Evolutionary conservation across 2,888 invertebrate species (phyloP).

Genomic region (Perithous albicinctus): DNA sequence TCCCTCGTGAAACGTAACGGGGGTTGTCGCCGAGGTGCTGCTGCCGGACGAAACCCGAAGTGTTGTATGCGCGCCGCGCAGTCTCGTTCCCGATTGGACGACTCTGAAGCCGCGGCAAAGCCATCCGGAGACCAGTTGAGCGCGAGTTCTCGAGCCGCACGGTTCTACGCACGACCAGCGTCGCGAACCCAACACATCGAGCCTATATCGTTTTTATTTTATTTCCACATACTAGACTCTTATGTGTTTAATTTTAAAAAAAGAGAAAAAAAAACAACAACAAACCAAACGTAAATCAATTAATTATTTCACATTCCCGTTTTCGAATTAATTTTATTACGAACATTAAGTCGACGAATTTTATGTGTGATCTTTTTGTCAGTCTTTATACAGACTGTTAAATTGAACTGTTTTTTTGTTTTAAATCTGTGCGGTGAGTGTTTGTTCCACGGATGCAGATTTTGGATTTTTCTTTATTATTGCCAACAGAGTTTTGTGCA

Average conservation of each 20-base stretch:
- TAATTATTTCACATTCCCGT: neutral
- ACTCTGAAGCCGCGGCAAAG: conserved; percentile 80
- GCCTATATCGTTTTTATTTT: conserved; percentile 14
- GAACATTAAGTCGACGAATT: conserved; percentile 3
- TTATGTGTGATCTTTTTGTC: conserved; percentile 32
- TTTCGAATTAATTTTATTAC: neutral
- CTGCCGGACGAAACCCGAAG: conserved; percentile 18
- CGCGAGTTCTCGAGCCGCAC: conserved; percentile 82
- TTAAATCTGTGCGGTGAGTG: conserved; percentile 60
- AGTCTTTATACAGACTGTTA: conserved; percentile 22
- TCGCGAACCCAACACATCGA: conserved; percentile 32
- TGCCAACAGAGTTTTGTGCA: conserved; percentile 3
- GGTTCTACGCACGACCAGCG: conserved; percentile 73
- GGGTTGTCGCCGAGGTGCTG: conserved; percentile 38
- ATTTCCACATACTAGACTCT: conserved; percentile 3
- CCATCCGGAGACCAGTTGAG: conserved; percentile 82
- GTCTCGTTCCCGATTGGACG: conserved; percentile 80
- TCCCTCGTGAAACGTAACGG: conserved; percentile 38
- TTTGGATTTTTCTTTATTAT: conserved; percentile 57
- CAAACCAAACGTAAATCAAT: neutral
- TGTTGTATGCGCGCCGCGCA: conserved; percentile 78
- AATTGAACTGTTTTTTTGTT: conserved; percentile 9
- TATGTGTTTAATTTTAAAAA: no score
- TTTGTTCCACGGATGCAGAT: conserved; percentile 58
- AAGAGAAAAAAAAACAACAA: neutral